Evolutionary conservation across 64 coral and sea anemone genomes (phyloP).

Genomic region (Montipora efflorescens): DNA sequence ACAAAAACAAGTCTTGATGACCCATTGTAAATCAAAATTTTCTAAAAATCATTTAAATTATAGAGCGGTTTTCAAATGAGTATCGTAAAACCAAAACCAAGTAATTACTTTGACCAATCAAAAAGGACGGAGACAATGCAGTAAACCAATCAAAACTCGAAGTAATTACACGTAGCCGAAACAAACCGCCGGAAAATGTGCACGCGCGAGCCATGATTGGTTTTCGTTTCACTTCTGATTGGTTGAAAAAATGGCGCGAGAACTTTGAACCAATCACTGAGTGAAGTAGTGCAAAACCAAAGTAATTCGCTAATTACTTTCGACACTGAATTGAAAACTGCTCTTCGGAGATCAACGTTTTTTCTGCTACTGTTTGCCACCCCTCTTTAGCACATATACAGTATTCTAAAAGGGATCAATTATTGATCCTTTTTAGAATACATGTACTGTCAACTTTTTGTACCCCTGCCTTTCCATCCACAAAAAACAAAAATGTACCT

Average conservation of each 20-base stretch:
- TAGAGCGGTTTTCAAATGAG: not conserved
- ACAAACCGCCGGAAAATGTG: too few relatives aligned
- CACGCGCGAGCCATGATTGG: too few relatives aligned
- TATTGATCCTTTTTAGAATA: not conserved
- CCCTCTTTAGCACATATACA: not conserved
- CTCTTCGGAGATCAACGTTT: not conserved
- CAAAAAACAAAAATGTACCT: constrained; percentile 8
- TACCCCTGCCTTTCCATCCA: not conserved
- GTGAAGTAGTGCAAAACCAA: too few relatives aligned
- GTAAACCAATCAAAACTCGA: too few relatives aligned
- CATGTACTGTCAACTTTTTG: constrained; percentile 3
- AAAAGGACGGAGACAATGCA: too few relatives aligned
- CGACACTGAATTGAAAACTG: not conserved
- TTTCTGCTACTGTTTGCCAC: not conserved
- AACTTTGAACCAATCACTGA: too few relatives aligned
- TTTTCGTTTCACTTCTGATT: too few relatives aligned
- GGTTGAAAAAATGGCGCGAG: too few relatives aligned
- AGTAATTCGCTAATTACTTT: too few relatives aligned
- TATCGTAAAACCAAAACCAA: too few relatives aligned
- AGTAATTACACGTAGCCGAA: too few relatives aligned
- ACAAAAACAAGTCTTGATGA: not conserved
- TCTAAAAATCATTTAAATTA: constrained; percentile 9
- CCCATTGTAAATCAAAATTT: not conserved
- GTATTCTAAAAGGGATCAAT: not conserved
- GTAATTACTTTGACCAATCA: too few relatives aligned